Conservation (phyloP, 2,113 vertebrate genomes). For the Chroicocephalus ridibundus region DNA sequence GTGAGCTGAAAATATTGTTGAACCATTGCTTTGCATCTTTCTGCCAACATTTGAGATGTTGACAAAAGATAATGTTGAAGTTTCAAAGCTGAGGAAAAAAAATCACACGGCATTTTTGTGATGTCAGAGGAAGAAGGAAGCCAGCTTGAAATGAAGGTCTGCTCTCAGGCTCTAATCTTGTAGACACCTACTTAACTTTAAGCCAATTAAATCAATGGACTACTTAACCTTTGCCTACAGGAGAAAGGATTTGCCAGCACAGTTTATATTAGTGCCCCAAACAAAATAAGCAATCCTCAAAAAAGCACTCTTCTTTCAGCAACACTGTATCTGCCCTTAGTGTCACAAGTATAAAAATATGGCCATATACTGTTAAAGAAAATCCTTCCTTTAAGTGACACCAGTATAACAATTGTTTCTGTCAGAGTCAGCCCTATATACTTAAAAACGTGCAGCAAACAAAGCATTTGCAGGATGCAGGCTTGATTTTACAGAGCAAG, state of each 20-base stretch:
- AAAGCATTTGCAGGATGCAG: neutral
- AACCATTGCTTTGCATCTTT: constrained; percentile 26
- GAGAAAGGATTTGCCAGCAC: constrained; percentile 65
- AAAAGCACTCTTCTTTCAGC: constrained; percentile 61
- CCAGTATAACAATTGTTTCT: neutral
- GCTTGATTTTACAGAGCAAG: neutral
- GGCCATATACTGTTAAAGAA: neutral
- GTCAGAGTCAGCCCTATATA: neutral
- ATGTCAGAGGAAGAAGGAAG: constrained; percentile 65
- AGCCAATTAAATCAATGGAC: constrained; percentile 67
- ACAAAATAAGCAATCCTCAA: constrained; percentile 62
- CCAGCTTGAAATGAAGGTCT: constrained; percentile 54
- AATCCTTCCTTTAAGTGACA: neutral
- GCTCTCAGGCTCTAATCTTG: constrained; percentile 52
- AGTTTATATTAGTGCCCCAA: constrained; percentile 68
- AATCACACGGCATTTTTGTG: neutral
- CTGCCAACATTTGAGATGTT: constrained; percentile 49
- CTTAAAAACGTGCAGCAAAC: neutral
- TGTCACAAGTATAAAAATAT: neutral
- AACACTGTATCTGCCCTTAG: constrained; percentile 21
- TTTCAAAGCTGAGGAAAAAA: constrained; percentile 40
- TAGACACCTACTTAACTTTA: constrained; percentile 70
- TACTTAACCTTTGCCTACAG: constrained; percentile 68
- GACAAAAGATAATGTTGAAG: constrained; percentile 25
- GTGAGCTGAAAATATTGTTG: neutral